These are phyloP conservation scores for Oligia fasciuncula DNA, from an alignment of 2,888 invertebrate species.

Conservation along the genomic window DNA sequence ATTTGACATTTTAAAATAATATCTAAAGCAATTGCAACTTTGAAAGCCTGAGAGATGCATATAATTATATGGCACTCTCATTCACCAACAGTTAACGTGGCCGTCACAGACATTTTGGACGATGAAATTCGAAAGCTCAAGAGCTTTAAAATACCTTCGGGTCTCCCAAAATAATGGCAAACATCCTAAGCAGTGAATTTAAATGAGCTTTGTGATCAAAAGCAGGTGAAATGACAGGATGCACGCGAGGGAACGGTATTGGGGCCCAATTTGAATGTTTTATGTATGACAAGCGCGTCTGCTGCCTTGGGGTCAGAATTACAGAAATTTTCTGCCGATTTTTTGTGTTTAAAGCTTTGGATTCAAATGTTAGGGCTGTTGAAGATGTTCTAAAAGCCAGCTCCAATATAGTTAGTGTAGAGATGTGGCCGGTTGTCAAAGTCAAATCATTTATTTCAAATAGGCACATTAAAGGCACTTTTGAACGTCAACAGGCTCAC, in stretches of 20 bases:
- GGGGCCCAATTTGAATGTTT: conserved; percentile 46
- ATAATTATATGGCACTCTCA: neutral
- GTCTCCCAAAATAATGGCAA: conserved; percentile 41
- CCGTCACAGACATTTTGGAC: neutral
- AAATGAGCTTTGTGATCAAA: conserved; percentile 56
- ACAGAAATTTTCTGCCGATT: conserved; percentile 23
- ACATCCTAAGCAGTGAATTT: conserved; percentile 54
- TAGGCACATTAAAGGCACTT: too few species aligned
- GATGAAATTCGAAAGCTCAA: conserved; percentile 9
- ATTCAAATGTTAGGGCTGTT: neutral
- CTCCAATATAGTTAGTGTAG: neutral
- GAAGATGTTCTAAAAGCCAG: neutral
- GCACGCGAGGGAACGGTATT: conserved; percentile 57
- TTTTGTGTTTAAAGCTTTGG: neutral
- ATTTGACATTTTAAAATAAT: neutral
- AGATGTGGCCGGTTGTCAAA: too few species aligned
- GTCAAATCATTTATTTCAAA: too few species aligned
- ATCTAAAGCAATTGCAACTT: neutral
- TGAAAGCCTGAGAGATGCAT: too few species aligned
- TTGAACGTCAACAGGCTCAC: neutral
- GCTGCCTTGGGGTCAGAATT: conserved; percentile 41
- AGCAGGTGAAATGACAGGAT: conserved; percentile 60
- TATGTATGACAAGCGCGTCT: conserved; percentile 46
- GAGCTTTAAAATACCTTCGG: conserved; percentile 8
- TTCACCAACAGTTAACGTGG: neutral